Evolutionary conservation across 1,140 invertebrate species (phyloP).

Genomic region (Bombus pascuorum): DNA sequence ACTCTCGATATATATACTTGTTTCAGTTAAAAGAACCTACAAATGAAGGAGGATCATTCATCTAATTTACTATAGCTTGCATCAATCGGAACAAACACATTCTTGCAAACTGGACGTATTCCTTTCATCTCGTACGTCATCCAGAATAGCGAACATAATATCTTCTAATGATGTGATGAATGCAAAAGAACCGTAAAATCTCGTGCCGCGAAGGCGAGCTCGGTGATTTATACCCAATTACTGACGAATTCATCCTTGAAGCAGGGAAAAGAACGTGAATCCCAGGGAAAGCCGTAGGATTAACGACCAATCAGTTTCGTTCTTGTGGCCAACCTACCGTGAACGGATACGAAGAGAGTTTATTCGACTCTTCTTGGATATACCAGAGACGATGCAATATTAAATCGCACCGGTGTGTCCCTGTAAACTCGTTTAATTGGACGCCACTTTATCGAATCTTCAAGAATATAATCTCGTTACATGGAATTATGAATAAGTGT

Average conservation of each 20-base stretch:
- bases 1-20: too few relatives aligned
- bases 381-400: too few relatives aligned
- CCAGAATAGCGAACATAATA: constrained; percentile 60
- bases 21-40: too few relatives aligned
- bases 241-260: constrained; percentile 64
- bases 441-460: too few relatives aligned
- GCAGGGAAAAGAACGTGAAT: constrained; percentile 55
- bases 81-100: not conserved
- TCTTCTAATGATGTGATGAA: constrained; percentile 67
- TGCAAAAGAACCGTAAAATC: constrained; percentile 54
- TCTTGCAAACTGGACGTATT: constrained; percentile 23
- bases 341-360: constrained; percentile 29
- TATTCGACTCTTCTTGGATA: not conserved
- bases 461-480: too few relatives aligned
- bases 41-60: too few relatives aligned
- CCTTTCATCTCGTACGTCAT: not conserved
- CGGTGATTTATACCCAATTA: constrained; percentile 72
- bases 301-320: constrained; percentile 68
- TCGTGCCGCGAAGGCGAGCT: constrained; percentile 32
- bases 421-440: too few relatives aligned
- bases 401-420: too few relatives aligned
- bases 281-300: constrained; percentile 60
- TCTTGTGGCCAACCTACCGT: constrained; percentile 37
- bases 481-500: too few relatives aligned
- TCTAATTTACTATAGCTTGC: too few relatives aligned